Evolutionary conservation across 2,888 invertebrate genomes (phyloP).

Genomic region (Cryptocheilus praepositus): DNA sequence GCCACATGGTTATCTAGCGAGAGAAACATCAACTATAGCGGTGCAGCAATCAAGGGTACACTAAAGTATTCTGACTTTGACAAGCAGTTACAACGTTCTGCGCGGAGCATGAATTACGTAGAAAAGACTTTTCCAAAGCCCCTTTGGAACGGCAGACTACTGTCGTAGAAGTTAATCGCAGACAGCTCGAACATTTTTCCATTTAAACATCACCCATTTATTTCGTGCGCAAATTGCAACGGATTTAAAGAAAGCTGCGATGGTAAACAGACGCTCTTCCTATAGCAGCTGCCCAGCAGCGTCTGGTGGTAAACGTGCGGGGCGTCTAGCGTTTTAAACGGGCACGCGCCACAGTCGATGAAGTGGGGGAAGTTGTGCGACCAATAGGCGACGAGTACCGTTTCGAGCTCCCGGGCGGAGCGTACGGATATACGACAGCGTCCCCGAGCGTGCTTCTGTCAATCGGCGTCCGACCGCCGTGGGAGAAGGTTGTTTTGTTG

Average conservation of each 20-base stretch:
- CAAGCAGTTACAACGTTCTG: neutral
- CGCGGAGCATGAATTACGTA: neutral
- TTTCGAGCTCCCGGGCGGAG: slow-evolving; percentile 61
- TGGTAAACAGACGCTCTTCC: neutral
- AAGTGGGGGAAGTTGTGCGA: slow-evolving; percentile 39
- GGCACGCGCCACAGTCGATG: slow-evolving; percentile 48
- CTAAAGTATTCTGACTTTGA: neutral
- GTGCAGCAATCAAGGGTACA: too few relatives aligned
- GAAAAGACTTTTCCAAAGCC: neutral
- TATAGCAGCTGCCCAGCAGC: slow-evolving; percentile 32
- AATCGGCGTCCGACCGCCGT: slow-evolving; percentile 72
- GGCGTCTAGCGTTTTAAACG: slow-evolving; percentile 42
- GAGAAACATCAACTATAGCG: too few relatives aligned
- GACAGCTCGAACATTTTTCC: too few relatives aligned
- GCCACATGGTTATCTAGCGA: too few relatives aligned
- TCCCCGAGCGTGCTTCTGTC: slow-evolving; percentile 50
- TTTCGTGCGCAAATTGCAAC: neutral
- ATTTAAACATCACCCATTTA: neutral
- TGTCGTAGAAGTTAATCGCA: neutral
- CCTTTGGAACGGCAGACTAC: too few relatives aligned
- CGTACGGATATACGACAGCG: slow-evolving; percentile 58
- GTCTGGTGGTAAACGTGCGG: slow-evolving; percentile 29
- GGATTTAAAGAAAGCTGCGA: slow-evolving; percentile 1
- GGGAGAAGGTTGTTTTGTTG: slow-evolving; percentile 31
- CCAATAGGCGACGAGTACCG: slow-evolving; percentile 47